Evolutionary conservation across 1,140 invertebrate genomes (phyloP).

Genomic region (Pectinophora gossypiella): DNA sequence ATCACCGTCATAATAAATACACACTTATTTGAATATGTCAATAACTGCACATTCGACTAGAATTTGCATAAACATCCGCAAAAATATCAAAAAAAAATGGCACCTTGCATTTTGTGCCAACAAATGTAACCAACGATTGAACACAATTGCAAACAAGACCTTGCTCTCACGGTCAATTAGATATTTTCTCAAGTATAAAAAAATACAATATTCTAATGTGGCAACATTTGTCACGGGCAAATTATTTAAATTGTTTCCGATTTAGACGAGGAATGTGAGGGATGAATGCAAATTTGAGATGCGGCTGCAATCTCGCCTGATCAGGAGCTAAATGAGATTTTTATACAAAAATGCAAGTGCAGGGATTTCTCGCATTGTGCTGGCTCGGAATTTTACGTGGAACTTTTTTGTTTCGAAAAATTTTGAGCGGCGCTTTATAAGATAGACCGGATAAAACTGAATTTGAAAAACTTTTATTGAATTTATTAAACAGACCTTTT

Average conservation of each 20-base stretch:
- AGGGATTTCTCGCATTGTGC: conserved; percentile 10
- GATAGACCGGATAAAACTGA: not conserved
- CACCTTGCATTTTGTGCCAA: conserved; percentile 22
- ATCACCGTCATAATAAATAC: conserved; percentile 28
- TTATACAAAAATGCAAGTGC: conserved; percentile 52
- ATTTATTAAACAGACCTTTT: not conserved
- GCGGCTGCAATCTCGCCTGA: conserved; percentile 38
- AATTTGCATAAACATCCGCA: conserved; percentile 40
- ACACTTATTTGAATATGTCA: conserved; percentile 55
- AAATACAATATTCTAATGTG: conserved; percentile 42
- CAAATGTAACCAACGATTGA: conserved; percentile 15
- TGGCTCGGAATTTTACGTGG: conserved; percentile 22
- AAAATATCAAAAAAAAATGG: conserved; percentile 6
- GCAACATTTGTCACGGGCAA: conserved; percentile 46
- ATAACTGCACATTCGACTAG: conserved; percentile 22
- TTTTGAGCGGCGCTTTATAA: not conserved
- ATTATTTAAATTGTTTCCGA: conserved; percentile 58
- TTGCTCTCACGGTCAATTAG: conserved; percentile 45
- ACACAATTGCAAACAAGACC: conserved; percentile 11
- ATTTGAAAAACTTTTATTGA: not conserved
- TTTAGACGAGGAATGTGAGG: conserved; percentile 19
- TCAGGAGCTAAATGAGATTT: conserved; percentile 53
- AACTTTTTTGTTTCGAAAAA: conserved; percentile 6
- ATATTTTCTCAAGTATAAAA: conserved; percentile 24
- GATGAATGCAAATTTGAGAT: conserved; percentile 44